Evolutionary conservation across 2,797 vertebrate species (phyloP), one percentile per base, ranked within the genome.

Genomic region (Sebastes cheni): DNA sequence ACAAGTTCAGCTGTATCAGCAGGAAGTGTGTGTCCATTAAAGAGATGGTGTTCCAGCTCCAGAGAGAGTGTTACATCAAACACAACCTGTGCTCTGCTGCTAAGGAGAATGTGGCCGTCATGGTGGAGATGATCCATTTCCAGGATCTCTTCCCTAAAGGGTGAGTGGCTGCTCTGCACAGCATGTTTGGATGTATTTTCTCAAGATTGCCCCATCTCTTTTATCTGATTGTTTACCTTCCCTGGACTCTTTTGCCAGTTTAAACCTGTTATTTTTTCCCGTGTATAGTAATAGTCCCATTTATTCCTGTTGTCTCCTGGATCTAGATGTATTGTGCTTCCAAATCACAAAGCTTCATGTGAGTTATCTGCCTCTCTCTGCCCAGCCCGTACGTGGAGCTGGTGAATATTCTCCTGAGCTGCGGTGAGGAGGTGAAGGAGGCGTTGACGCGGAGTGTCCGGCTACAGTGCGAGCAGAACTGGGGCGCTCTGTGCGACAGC

Each of bases 41-140:
- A 93, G 99, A 99, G 87, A 99, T 99, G 99, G 98, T 99, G 90
- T 96, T 97, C 89, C 98, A 99, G 96, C 93, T 99, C 80, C 98
- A 99, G 94, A 96, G 96, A 69, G 98, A 99, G 81, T 99, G 98
- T 91, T 99, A 99, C 91, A 95, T 98, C 93, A 99, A 97, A 88
- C 97, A 99, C 85, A 97, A 99, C 92, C 96, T 99, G 92, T 99
- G 99, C 94, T 96, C 98, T 0, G 98, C 97, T 1, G 99, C 98
- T 11, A 99, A 98, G 94, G 97, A 98, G 88, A 99, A 99, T 34
- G 96, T 97, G 77, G 97, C 96, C 25, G 98, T 99, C 89, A 98
- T 99, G 92, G 98, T 98, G 94, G 98, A 99, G 95, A 99, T 99
- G 98, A 99, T 99, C 93, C 98, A 98, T 89, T 99, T 99, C 94